Evolutionary conservation across 2,113 vertebrate species (phyloP), one percentile per base, ranked within the genome.

Genomic region (Tetrao urogallus): DNA sequence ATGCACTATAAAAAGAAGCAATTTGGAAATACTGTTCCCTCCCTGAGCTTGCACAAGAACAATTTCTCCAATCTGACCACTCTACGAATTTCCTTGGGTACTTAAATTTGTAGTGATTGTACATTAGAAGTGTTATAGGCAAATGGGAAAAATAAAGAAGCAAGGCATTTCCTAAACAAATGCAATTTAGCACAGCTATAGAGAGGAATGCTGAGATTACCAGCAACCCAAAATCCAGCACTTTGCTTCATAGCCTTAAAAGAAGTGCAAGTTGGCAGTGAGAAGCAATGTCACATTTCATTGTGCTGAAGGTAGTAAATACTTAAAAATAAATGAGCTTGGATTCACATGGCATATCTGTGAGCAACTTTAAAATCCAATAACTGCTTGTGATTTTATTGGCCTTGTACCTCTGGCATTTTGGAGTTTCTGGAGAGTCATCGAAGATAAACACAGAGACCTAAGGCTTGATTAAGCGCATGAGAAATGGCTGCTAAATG

Each of bases 401-500:
- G 32, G 20, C 11, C 72, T 91, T 17, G 16, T 32, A 65, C 84
- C 58, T 71, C 75, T 22, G 77, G 82, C 67, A 8, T 34, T 65
- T n/a, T 71, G 75, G 92, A 47, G 50, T 21, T 56, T 63, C 65
- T 75, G 73, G 73, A 94, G 54, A 22, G 67, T 69, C 50, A 69
- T 70, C 64, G 82, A 89, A 79, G 63, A 56, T 66, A 47, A 90
- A 54, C n/a, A 65, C 34, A 74, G 25, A 70, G 83, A 21, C 34
- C 56, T 25, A 48, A 73, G 71, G 56, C 72, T 88, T 79, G 75
- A 61, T 90, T 58, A 85, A 63, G 64, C 0, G 0, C 8, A 13
- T 71, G 56, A 87, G 78, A 73, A 84, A 32, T 57, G 71, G 65
- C 78, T 74, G 47, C 43, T 82, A 79, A 93, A 76, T 86, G 34